Conservation (phyloP, 1,140 invertebrate species). For the Ruditapes philippinarum region DNA sequence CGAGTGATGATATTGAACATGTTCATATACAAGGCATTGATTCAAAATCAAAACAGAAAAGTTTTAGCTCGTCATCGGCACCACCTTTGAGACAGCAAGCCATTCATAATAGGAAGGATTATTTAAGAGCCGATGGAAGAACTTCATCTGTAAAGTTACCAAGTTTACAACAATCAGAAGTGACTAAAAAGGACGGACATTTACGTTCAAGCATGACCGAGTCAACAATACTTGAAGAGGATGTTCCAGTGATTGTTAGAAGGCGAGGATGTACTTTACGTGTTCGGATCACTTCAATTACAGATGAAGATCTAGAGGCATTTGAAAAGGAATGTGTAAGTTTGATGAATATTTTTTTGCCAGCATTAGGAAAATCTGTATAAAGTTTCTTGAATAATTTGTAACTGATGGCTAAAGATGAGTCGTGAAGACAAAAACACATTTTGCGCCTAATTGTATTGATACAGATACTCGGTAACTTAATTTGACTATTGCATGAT, state of each 20-base stretch:
- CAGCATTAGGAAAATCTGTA: too few relatives aligned
- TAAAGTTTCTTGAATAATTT: too few relatives aligned
- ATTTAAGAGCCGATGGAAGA: background rate
- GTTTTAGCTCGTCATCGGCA: background rate
- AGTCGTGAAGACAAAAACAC: too few relatives aligned
- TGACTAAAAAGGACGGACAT: background rate
- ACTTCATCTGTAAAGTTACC: background rate
- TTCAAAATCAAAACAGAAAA: constrained; percentile 9
- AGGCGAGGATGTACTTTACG: constrained; percentile 86
- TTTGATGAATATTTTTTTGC: too few relatives aligned
- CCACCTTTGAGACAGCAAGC: background rate
- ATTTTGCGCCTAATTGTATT: too few relatives aligned
- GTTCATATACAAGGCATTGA: background rate
- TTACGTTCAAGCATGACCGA: constrained; percentile 67
- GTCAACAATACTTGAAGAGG: constrained; percentile 86
- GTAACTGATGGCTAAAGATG: too few relatives aligned
- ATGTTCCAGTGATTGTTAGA: constrained; percentile 86
- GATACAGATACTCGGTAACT: too few relatives aligned
- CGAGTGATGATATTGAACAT: background rate
- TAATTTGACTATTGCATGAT: too few relatives aligned
- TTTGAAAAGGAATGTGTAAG: constrained; percentile 58
- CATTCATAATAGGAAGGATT: background rate
- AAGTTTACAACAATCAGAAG: background rate
- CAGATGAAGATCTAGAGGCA: constrained; percentile 67
- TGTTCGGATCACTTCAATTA: constrained; percentile 84